Percentiles rank a stretch among this genome's conserved stretches.
phyloP scores from a whole-genome alignment of 2,113 vertebrate genomes.

The Willisornis vidua region DNA sequence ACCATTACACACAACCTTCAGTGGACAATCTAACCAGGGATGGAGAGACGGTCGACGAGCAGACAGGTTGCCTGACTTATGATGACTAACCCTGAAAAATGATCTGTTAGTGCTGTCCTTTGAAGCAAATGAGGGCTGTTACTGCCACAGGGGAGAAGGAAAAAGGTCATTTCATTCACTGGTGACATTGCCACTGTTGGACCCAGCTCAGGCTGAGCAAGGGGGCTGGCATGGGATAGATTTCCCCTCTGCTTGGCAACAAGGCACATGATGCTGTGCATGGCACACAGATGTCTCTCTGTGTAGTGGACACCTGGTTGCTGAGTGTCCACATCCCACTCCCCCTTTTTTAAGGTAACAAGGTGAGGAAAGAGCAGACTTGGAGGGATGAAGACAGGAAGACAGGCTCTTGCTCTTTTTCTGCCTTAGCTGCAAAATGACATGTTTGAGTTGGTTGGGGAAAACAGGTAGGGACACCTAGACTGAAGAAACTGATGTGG shows the following conservation, averaged over 20 bases:
- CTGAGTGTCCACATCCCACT: neutral
- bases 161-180: neutral
- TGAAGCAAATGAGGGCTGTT: neutral
- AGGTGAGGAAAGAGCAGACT: neutral
- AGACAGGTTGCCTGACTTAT: neutral
- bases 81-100: neutral
- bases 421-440: neutral
- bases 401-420: neutral
- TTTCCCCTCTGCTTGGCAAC: rapidly evolving
- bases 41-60: neutral
- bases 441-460: neutral
- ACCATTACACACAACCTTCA: neutral
- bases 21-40: neutral
- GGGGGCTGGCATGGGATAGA: neutral
- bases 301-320: too few species aligned
- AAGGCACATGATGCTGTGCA: neutral
- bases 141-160: neutral
- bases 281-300: rapidly evolving
- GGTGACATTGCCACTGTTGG: neutral
- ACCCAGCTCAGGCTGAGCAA: rapidly evolving
- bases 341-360: neutral
- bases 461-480: neutral
- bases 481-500: neutral
- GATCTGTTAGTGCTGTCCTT: neutral
- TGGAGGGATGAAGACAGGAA: neutral